These are phyloP conservation scores for Prionace glauca DNA, from an alignment of 2,797 vertebrate genomes.

Conservation along the genomic window DNA sequence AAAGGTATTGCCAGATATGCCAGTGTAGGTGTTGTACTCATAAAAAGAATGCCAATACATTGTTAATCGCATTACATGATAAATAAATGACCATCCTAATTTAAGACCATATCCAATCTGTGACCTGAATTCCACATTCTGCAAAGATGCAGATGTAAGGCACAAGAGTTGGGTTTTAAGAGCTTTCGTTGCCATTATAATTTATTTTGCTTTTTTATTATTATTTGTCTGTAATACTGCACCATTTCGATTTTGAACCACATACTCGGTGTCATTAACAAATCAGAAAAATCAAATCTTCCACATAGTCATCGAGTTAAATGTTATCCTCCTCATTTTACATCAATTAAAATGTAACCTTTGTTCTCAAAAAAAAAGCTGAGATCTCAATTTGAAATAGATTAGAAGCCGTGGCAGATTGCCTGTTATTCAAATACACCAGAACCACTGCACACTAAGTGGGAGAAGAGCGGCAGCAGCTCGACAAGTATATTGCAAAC, in stretches of 20 bases:
- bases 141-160: background rate
- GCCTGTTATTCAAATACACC: background rate
- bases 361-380: background rate
- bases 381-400: conserved; percentile 25
- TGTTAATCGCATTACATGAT: background rate
- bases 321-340: conserved; percentile 12
- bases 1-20: background rate
- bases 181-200: background rate
- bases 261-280: background rate
- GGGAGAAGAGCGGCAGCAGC: background rate
- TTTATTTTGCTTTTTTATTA: background rate
- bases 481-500: conserved; percentile 10
- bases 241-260: background rate
- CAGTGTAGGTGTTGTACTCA: background rate
- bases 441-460: background rate
- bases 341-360: background rate
- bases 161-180: background rate
- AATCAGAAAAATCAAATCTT: background rate
- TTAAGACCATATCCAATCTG: background rate
- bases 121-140: background rate
- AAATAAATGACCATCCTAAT: background rate
- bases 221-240: background rate
- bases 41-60: background rate
- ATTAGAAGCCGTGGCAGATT: background rate
- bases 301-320: background rate